Base-by-base conservation (phyloP, 2,888 invertebrate genomes). In the Drosophila meridionalis region DNA sequence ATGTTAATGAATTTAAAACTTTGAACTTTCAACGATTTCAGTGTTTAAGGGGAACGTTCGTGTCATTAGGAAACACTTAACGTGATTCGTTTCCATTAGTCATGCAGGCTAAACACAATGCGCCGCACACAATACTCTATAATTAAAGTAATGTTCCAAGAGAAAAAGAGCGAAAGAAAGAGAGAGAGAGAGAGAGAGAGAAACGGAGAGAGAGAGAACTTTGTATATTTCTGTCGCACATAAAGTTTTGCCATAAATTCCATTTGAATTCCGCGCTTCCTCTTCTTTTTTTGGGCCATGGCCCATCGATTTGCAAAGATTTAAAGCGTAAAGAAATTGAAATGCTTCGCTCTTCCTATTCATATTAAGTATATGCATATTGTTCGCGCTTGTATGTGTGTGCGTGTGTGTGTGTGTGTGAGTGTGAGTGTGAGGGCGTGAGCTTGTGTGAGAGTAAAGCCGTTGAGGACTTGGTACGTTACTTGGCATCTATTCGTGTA, bases 271-370 rank as follows among this genome's bases (percentile, higher is more conserved):
- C 75, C 80, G 59, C 57, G 73, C 64, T 43, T 77, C 58, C 55
- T 36, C 32, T 50, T 32, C 32, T 20, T 48, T 59, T 71, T 73
- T 76, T 61, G 73, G 73, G 59, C 68, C 78, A 81, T 66, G 78
- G 73, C 63, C 73, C 67, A 80, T 79, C 82, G 81, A 79, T 79
- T 79, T 78, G 78, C 66, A 43, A 82, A 74, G 73, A 73, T 82
- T 82, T 69, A 81, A 77, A 81, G 78, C 78, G 78, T 73, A 56
- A 82, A 74, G 73, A 82, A 78, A 73, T 77, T 80, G 73, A 82
- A 78, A 68, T 77, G 73, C 73, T 69, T 43, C 50, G 42, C 66
- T 73, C 69, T 65, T 64, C 59, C 47, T 60, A 78, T 79, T 82
- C 65, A 70, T 73, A 78, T 73, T 77, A 73, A 65, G 65, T 77